Evolutionary conservation across 1,140 invertebrate genomes (phyloP).

Genomic region (Ctenoplectra terminalis): DNA sequence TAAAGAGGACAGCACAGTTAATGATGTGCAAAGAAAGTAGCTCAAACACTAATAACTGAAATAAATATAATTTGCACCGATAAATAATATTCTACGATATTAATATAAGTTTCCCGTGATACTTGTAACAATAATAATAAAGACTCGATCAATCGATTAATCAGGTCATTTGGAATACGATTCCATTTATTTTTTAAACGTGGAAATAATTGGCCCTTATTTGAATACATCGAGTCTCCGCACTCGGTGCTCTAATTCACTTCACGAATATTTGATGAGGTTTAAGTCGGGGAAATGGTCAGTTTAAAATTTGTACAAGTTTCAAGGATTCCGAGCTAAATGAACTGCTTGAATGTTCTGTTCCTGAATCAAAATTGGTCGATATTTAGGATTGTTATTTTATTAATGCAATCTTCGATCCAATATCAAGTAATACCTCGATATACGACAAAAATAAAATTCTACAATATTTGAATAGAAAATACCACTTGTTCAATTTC

Average conservation of each 20-base stretch:
- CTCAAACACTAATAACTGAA: no score
- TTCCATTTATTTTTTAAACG: conserved; percentile 10
- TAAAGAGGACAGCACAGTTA: no score
- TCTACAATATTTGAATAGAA: no score
- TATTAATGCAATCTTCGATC: background rate
- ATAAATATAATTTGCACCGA: background rate
- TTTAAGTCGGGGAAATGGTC: background rate
- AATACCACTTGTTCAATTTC: no score
- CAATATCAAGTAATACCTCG: no score
- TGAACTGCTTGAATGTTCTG: background rate
- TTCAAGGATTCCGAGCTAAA: conserved; percentile 11
- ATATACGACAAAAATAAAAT: no score
- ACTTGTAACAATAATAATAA: no score
- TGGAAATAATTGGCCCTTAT: conserved; percentile 26
- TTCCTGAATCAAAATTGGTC: background rate
- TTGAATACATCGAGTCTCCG: conserved; percentile 7
- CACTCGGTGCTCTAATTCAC: conserved; percentile 9
- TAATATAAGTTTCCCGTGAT: background rate
- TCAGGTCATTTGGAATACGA: conserved; percentile 13
- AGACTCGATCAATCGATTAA: background rate
- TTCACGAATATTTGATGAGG: conserved; percentile 26
- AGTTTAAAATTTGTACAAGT: conserved; percentile 21
- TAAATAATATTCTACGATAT: background rate
- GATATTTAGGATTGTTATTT: background rate
- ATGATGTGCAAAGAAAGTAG: no score